Evolutionary conservation across 2,113 vertebrate species (phyloP), one percentile per base, ranked within the genome.

Genomic region (Poeciliopsis retropinna): DNA sequence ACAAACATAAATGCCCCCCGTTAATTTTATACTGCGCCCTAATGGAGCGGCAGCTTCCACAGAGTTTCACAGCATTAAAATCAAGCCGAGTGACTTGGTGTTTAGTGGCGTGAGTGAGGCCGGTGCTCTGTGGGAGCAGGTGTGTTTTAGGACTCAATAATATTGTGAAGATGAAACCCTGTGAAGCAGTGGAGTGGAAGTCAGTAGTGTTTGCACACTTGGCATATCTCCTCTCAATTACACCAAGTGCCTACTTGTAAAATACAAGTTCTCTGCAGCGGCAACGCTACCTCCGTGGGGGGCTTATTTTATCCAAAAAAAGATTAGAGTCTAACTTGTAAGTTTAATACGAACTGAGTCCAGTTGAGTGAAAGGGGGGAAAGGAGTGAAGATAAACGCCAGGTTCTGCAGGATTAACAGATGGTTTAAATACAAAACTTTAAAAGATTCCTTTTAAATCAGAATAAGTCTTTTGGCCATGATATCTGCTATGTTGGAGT

Each of bases 81-180:
- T 79, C 64, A 75, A 87, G 79, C 75, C 5, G 31, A 68, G 67
- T 73, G 73, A 73, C 83, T 91, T 78, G 80, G 78, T 5, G 30
- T 86, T 85, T 78, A 82, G 85, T 32, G 73, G 67, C 22, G 72
- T 8, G 67, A 70, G 76, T 44, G 66, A 82, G 64, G 84, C 78
- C 60, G 29, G 29, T 8, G 1, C 83, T 15, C 75, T 29, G 80
- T 76, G 85, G 89, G 84, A 91, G 90, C 91, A 91, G 92, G 80
- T 91, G 91, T 87, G 81, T 90, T 91, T 92, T 86, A 91, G 88
- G 90, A 89, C 87, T 91, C 87, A 87, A 84, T 91, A 91, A 90
- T 25, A 25, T 13, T 19, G 71, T 41, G 75, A 75, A 85, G 85
- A 85, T 85, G 76, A 82, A 84, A 79, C 84, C 72, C 73, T 75